phyloP scores from a whole-genome alignment of 2,888 invertebrate genomes.

The Elegia similella region DNA sequence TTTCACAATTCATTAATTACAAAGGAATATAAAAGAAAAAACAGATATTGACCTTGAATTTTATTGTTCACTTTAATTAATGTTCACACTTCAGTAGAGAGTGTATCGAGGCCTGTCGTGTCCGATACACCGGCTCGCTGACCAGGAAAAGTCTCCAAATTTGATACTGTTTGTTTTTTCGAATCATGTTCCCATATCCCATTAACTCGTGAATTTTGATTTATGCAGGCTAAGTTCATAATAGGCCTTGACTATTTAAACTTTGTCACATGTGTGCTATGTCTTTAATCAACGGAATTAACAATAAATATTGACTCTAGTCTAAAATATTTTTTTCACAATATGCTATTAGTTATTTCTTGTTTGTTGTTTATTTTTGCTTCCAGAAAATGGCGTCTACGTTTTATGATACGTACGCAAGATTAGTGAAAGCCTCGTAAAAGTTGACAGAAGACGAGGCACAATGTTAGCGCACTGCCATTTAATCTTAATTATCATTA shows the following conservation, averaged over 20 bases:
- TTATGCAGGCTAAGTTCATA: not conserved
- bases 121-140: not conserved
- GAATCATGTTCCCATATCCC: not conserved
- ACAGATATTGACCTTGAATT: slow-evolving; percentile 13
- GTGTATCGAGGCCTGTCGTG: slow-evolving; percentile 16
- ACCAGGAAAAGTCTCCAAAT: slow-evolving; percentile 3
- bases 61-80: slow-evolving; percentile 24
- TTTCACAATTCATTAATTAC: not conserved
- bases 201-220: not conserved
- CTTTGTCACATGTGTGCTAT: no score
- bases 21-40: slow-evolving; percentile 4
- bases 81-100: slow-evolving; percentile 22
- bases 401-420: not conserved
- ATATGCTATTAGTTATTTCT: no score
- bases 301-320: no score
- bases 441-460: not conserved
- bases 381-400: not conserved
- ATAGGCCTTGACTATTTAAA: no score
- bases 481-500: no score
- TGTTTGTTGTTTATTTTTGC: not conserved
- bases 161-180: not conserved
- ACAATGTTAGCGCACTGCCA: not conserved
- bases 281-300: no score
- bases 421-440: not conserved
- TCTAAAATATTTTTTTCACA: no score